Percentiles rank a stretch among this genome's conserved stretches.
Conservation (phyloP, 2,888 invertebrate species). For the Eupithecia subfuscata region DNA sequence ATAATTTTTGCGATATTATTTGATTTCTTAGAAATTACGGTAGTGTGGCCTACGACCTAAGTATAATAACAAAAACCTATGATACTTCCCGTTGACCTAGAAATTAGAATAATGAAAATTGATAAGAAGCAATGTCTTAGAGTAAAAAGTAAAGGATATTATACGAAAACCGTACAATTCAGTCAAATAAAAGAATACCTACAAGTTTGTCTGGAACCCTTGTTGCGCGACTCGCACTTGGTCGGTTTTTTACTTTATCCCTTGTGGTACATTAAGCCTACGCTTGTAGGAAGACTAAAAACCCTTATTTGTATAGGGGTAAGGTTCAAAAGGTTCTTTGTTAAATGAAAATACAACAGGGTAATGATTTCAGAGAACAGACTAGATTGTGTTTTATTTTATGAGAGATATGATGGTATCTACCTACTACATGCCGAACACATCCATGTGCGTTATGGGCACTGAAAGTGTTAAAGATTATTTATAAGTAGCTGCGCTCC, state of each 20-base stretch:
- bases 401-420: conserved; percentile 45
- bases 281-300: background rate
- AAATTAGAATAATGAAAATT: no score
- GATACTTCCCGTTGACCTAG: no score
- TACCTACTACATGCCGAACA: background rate
- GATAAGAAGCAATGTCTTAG: no score
- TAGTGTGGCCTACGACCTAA: no score
- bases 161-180: no score
- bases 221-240: background rate
- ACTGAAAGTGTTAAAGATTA: background rate
- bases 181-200: no score
- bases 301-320: conserved; percentile 32
- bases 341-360: conserved; percentile 14
- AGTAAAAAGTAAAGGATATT: no score
- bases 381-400: conserved; percentile 51
- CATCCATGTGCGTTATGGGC: background rate
- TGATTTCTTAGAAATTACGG: no score
- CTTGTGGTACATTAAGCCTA: conserved; percentile 41
- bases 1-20: no score
- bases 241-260: conserved; percentile 57
- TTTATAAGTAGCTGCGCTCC: no score
- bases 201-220: background rate
- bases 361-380: conserved; percentile 39
- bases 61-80: no score
- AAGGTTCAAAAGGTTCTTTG: conserved; percentile 32